Evolutionary conservation across 2,797 vertebrate species (phyloP).

Genomic region (Carcharodon carcharias): DNA sequence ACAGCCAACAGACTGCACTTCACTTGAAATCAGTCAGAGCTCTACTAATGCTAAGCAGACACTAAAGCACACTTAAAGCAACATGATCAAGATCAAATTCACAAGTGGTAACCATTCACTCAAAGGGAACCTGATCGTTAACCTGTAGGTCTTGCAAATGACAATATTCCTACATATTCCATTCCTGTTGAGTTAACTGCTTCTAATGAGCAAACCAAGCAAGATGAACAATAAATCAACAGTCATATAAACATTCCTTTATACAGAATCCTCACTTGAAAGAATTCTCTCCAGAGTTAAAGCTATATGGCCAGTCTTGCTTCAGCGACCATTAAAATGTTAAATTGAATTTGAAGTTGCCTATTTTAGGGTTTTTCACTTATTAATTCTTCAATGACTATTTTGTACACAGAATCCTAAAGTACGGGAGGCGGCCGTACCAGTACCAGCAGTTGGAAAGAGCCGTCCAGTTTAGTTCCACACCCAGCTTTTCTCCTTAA

Average conservation of each 20-base stretch:
- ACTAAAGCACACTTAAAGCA: neutral
- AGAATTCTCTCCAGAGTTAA: neutral
- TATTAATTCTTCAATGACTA: neutral
- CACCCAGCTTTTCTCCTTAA: neutral
- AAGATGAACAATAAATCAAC: neutral
- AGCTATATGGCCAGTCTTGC: neutral
- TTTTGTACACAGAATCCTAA: neutral
- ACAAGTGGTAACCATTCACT: neutral
- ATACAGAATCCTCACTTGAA: neutral
- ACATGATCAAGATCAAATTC: neutral
- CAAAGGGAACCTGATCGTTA: neutral
- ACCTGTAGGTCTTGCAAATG: neutral
- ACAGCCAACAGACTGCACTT: neutral
- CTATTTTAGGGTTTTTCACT: neutral
- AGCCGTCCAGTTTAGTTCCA: neutral
- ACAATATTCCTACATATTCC: neutral
- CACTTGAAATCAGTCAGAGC: neutral
- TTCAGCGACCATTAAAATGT: neutral
- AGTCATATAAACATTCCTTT: neutral
- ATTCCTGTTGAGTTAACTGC: neutral
- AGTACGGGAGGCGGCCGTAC: neutral
- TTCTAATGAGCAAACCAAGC: neutral
- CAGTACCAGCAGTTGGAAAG: neutral
- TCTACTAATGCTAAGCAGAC: neutral
- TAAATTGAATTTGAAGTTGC: neutral